Percentiles rank a stretch among this genome's conserved stretches.
phyloP scores from a whole-genome alignment of 2,888 invertebrate genomes.

The Eucera pruinosa region DNA sequence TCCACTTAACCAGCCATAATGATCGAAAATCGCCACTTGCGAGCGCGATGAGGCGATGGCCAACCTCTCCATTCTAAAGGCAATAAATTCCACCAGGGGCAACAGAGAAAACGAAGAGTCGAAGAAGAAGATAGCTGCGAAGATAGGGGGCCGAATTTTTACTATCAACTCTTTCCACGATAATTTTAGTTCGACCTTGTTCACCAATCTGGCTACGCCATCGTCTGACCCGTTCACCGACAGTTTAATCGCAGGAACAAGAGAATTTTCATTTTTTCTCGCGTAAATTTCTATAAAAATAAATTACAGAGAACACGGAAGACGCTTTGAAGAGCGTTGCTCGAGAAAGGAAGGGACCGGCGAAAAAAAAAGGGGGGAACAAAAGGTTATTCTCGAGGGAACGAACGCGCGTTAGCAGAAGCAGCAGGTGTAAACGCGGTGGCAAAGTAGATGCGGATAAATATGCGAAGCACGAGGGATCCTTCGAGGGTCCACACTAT shows the following conservation, averaged over 20 bases:
- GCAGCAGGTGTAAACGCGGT: slow-evolving; percentile 64
- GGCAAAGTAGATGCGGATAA: slow-evolving; percentile 61
- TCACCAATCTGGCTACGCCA: slow-evolving; percentile 52
- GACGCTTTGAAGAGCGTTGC: not conserved
- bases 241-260: slow-evolving; percentile 14
- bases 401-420: slow-evolving; percentile 42
- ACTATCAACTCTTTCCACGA: slow-evolving; percentile 51
- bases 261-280: slow-evolving; percentile 21
- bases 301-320: not conserved
- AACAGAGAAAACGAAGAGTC: not conserved
- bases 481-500: slow-evolving; percentile 44
- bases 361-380: slow-evolving; percentile 19
- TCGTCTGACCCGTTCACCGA: slow-evolving; percentile 18
- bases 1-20: slow-evolving; percentile 62
- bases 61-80: slow-evolving; percentile 38
- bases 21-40: slow-evolving; percentile 70
- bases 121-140: not conserved
- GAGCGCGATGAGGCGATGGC: slow-evolving; percentile 40
- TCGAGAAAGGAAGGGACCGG: slow-evolving; percentile 15
- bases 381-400: slow-evolving; percentile 36
- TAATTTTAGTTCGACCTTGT: slow-evolving; percentile 63
- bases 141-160: slow-evolving; percentile 53
- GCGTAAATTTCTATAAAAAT: not conserved
- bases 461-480: slow-evolving; percentile 59
- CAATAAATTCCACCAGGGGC: slow-evolving; percentile 53